phyloP scores from a whole-genome alignment of 2,888 invertebrate genomes.

The Fragum sueziense region DNA sequence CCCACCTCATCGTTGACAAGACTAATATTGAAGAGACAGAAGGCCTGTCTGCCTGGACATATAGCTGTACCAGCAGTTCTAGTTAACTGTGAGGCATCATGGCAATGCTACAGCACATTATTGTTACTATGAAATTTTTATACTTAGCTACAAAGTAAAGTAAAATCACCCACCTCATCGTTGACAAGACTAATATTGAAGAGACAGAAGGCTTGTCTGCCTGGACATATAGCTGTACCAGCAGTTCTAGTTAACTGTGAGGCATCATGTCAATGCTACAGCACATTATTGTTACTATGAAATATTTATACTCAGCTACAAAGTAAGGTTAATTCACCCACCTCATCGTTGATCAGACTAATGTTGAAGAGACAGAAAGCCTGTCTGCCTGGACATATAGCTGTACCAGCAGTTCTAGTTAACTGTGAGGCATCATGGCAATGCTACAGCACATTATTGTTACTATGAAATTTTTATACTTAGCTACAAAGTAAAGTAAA shows the following conservation, averaged over 20 bases:
- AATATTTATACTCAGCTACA: no score
- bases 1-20: slow-evolving; percentile 75
- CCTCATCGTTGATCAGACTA: slow-evolving; percentile 73
- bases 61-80: slow-evolving; percentile 65
- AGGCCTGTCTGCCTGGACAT: slow-evolving; percentile 69
- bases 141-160: no score
- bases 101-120: no score
- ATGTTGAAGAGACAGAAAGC: slow-evolving; percentile 72
- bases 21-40: slow-evolving; percentile 72
- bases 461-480: no score
- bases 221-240: slow-evolving; percentile 72
- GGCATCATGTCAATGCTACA: no score
- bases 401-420: slow-evolving; percentile 63
- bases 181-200: slow-evolving; percentile 72
- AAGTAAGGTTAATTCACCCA: no score
- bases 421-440: slow-evolving; percentile 72
- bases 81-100: slow-evolving; percentile 68
- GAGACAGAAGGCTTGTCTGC: slow-evolving; percentile 66
- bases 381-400: slow-evolving; percentile 69
- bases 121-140: no score
- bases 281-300: no score
- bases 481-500: no score
- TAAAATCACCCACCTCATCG: slow-evolving; percentile 70
- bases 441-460: no score
- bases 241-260: slow-evolving; percentile 67